A percentile compares a stretch with the other conserved stretches of the same genome.
Evolutionary conservation across 2,888 invertebrate species (phyloP).

Genomic region (Leucoptera coffeella): DNA sequence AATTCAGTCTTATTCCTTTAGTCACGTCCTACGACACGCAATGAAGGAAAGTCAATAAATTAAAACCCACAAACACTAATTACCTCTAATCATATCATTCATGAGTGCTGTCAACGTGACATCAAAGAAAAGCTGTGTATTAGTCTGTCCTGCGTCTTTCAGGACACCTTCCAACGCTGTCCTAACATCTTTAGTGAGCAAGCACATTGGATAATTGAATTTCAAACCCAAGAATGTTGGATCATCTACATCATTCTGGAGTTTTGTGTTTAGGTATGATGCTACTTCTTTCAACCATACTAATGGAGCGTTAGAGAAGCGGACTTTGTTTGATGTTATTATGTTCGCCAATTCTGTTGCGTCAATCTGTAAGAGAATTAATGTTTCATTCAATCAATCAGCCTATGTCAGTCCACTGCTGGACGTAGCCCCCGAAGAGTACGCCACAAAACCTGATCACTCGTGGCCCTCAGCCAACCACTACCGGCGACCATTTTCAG

Average conservation of each 20-base stretch:
- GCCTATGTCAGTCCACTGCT: too few relatives aligned
- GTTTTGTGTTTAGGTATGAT: conserved; percentile 56
- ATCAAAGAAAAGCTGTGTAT: conserved; percentile 64
- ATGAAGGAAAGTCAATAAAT: neutral
- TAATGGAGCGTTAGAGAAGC: conserved; percentile 64
- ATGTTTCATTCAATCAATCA: too few relatives aligned
- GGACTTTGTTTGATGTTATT: conserved; percentile 50
- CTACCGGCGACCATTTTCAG: too few relatives aligned
- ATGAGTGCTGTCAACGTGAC: conserved; percentile 63
- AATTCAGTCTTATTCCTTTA: too few relatives aligned
- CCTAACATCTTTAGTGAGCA: conserved; percentile 37
- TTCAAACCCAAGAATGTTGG: conserved; percentile 53
- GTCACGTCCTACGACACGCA: too few relatives aligned
- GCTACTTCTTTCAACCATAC: conserved; percentile 66
- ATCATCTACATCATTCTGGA: conserved; percentile 58
- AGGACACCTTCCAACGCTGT: conserved; percentile 39
- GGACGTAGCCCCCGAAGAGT: too few relatives aligned
- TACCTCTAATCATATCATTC: conserved; percentile 65
- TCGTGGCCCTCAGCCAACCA: too few relatives aligned
- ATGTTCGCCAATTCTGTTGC: conserved; percentile 44
- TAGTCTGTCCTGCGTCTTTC: conserved; percentile 56
- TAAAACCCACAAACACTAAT: conserved; percentile 5
- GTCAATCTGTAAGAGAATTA: conserved; percentile 48
- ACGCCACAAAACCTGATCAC: too few relatives aligned
- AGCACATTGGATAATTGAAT: conserved; percentile 49